Evolutionary conservation across 2,797 vertebrate genomes (phyloP), one percentile per base, ranked within the genome.

Genomic region (Sibirionetta formosa): DNA sequence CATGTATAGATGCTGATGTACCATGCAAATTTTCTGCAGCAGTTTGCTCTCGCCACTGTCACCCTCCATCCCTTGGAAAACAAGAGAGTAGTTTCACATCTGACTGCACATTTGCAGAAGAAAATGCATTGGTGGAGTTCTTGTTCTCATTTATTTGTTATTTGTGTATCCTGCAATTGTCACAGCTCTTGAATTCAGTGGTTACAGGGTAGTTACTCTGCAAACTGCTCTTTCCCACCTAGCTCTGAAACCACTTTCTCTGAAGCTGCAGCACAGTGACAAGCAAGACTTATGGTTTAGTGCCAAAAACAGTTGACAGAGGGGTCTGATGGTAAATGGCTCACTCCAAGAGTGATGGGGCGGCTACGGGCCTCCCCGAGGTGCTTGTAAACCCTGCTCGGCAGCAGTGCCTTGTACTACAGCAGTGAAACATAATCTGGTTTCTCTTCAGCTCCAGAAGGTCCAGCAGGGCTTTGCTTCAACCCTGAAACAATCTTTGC

Each of bases 21-120:
- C 50, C 60, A 29, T 51, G 35, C 20, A 58, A 24, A 79, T 90
- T 71, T 91, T 70, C 66, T 73, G 7, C 44, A 65, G 56, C 75
- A 78, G 60, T 11, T 13, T 68, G 12, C 77, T 51, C 11, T 88
- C 11, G 8, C 27, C 24, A 8, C 12, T 83, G 20, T 85, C 38
- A 36, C 7, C 6, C 14, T 73, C 16, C 12, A 19, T 80, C 51
- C 20, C 71, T 69, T 89, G n/a, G 66, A 60, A 33, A 81, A 10
- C 11, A 35, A 48, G 31, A 69, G 40, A 57, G 24, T 86, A 65
- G 94, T 96, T 95, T 90, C 61, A 60, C 56, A 16, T 91, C 36
- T 69, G 56, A 57, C 66, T 86, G 23, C 17, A 64, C 48, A 57
- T 88, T 83, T 84, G 61, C 38, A 60, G 44, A 86, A 77, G 8